phyloP scores from a whole-genome alignment of 2,113 vertebrate genomes.

The Laticauda colubrina region DNA sequence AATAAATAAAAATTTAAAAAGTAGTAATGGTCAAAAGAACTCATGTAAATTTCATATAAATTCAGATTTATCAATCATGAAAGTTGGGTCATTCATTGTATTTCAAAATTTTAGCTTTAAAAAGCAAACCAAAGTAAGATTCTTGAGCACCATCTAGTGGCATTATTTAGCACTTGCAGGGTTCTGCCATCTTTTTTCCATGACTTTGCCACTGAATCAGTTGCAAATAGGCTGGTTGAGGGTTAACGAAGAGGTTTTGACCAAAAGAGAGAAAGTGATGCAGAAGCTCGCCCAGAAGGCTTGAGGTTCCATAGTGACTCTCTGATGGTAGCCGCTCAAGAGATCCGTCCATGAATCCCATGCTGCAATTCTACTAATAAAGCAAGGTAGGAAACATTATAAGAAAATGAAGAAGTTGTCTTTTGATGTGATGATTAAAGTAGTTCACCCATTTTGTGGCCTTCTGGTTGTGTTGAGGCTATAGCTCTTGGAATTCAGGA shows the following conservation, averaged over 20 bases:
- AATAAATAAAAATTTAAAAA: background rate
- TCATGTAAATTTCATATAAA: background rate
- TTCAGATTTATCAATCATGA: background rate
- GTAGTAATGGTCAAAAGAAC: background rate
- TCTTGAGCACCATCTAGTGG: slow-evolving; percentile 4
- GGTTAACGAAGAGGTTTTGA: background rate
- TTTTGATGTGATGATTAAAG: background rate
- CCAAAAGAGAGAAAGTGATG: background rate
- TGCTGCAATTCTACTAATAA: background rate
- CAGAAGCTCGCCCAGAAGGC: background rate
- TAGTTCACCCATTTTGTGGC: background rate
- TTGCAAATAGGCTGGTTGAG: background rate
- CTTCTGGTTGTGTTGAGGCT: background rate
- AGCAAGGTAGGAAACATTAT: background rate
- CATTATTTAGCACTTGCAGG: background rate
- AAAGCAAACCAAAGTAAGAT: background rate
- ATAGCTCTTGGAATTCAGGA: background rate
- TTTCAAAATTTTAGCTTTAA: background rate
- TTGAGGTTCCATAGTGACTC: background rate
- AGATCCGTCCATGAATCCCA: background rate
- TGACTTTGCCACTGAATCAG: slow-evolving; percentile 21
- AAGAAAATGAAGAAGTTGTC: background rate
- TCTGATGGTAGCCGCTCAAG: background rate
- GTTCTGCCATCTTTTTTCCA: background rate
- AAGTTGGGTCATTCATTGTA: background rate